Conservation (phyloP, 2,888 invertebrate species). For the Germaria angustata region DNA sequence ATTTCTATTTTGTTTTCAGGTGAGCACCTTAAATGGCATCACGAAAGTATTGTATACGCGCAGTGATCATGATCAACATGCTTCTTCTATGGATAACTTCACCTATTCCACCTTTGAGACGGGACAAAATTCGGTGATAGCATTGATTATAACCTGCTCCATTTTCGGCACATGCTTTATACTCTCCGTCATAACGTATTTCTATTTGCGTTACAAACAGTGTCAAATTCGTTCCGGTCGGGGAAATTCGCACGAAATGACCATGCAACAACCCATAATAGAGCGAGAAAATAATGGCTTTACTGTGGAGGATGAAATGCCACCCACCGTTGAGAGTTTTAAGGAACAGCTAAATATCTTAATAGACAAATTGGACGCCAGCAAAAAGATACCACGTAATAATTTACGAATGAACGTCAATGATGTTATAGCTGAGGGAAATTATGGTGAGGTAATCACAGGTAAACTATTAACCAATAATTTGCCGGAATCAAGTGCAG, state of each 20-base stretch:
- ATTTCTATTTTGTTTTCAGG: slow-evolving; percentile 68
- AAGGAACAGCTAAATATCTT: slow-evolving; percentile 88
- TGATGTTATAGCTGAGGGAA: slow-evolving; percentile 86
- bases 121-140: slow-evolving; percentile 77
- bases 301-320: slow-evolving; percentile 88
- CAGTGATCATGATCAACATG: slow-evolving; percentile 80
- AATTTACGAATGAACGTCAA: slow-evolving; percentile 86
- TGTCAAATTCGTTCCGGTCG: slow-evolving; percentile 72
- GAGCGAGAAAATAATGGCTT: slow-evolving; percentile 90
- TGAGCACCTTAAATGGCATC: slow-evolving; percentile 82
- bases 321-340: slow-evolving; percentile 83
- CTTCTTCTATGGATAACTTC: slow-evolving; percentile 73
- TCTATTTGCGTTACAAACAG: slow-evolving; percentile 79
- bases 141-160: slow-evolving; percentile 84
- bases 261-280: slow-evolving; percentile 88
- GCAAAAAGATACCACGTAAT: slow-evolving; percentile 83
- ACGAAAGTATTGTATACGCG: slow-evolving; percentile 85
- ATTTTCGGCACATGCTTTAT: slow-evolving; percentile 84
- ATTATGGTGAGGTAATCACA: slow-evolving; percentile 88
- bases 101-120: slow-evolving; percentile 75
- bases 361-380: slow-evolving; percentile 81
- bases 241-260: slow-evolving; percentile 83
- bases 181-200: slow-evolving; percentile 82
- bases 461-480: slow-evolving; percentile 82
- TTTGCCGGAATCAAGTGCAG: slow-evolving; percentile 69